Conservation (phyloP, 2,888 invertebrate species). For the Drosophila meridiana region DNA sequence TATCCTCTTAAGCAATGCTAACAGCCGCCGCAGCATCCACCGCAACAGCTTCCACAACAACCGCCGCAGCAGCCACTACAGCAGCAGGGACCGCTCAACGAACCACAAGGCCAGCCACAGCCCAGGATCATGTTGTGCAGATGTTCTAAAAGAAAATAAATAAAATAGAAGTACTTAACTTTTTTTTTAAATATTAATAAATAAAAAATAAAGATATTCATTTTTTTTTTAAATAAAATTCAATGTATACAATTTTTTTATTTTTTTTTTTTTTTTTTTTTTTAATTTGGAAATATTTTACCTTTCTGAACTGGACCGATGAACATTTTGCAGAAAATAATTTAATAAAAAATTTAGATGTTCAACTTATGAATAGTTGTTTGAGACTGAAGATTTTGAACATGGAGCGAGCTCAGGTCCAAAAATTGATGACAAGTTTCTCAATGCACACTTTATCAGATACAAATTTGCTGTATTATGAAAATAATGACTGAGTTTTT, state of each 20-base stretch:
- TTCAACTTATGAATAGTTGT: not conserved
- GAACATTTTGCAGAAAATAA: slow-evolving; percentile 20
- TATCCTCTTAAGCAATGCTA: not conserved
- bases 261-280: too few species aligned
- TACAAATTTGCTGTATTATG: not conserved
- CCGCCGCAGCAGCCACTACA: slow-evolving; percentile 26
- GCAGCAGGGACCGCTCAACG: slow-evolving; percentile 57
- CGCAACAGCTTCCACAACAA: slow-evolving; percentile 8
- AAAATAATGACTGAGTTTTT: not conserved
- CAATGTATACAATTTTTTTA: too few species aligned
- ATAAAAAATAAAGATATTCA: not conserved
- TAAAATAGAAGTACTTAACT: too few species aligned
- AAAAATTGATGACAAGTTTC: not conserved
- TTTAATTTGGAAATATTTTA: not conserved
- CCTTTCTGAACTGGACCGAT: slow-evolving; percentile 36
- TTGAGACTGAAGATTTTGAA: slow-evolving; percentile 1
- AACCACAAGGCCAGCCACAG: slow-evolving; percentile 62
- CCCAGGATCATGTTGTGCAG: slow-evolving; percentile 41
- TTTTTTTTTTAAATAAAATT: too few species aligned
- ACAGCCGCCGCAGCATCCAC: slow-evolving; percentile 19
- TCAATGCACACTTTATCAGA: not conserved
- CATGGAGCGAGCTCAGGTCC: not conserved
- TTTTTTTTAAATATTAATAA: too few species aligned
- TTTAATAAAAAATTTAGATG: slow-evolving; percentile 27
- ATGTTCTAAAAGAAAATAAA: not conserved